Evolutionary conservation across 2,113 vertebrate genomes (phyloP), one percentile per base, ranked within the genome.

Genomic region (Onychostruthus taczanowskii): DNA sequence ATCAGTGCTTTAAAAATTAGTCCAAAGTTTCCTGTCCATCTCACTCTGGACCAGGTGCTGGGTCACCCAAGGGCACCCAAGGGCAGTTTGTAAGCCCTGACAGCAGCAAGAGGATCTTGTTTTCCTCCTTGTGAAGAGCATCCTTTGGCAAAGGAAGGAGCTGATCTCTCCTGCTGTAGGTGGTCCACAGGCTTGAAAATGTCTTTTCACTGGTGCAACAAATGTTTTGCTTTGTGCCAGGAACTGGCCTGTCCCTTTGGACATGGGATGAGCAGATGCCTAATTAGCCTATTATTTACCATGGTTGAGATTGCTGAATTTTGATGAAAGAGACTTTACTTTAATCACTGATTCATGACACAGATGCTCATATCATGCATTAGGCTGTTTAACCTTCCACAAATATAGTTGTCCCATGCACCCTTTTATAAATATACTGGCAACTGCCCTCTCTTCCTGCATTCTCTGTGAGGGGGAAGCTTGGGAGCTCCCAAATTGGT

Each of bases 261-360:
- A 97, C 93, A 70, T 53, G 83, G 95, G 97, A 96, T 85, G 94
- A 97, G 94, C 97, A 98, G 97, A 97, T 97, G 97, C 96, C 97
- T 98, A 97, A 98, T 98, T 98, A 96, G 95, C 84, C 97, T 47
- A 96, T 97, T 98, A 98, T 97, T 98, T 98, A 93, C 95, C 10
- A 10, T 95, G 85, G 87, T 97, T 92, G 94, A 97, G 79, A 97
- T 88, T 44, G 75, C 90, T 95, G 96, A 97, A 97, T 98, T 96
- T 84, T 98, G 96, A 98, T 97, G 96, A 95, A 97, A 97, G 77
- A 82, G 85, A 94, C 83, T 95, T 97, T 87, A 68, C 86, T 94
- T 93, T 96, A 96, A 97, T 97, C 93, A 93, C 47, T 74, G 92
- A 96, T 98, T 97, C 96, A 94, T 97, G 95, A 89, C 89, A 89